Base-by-base conservation (phyloP, 2,113 vertebrate species). In the Psilopsiagon aurifrons region DNA sequence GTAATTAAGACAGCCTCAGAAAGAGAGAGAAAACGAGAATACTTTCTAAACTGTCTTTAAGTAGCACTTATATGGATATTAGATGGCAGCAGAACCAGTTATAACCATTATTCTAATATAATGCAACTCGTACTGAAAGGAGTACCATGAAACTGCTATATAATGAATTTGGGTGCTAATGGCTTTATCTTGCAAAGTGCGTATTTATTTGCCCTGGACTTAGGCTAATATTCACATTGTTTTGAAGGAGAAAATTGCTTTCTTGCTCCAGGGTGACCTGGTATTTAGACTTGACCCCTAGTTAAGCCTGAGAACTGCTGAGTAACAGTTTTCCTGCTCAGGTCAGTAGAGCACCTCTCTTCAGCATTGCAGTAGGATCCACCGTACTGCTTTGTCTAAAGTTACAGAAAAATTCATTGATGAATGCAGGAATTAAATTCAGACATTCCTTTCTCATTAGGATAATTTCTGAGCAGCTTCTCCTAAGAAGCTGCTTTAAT, bases 1-100 rank as follows among this genome's bases (percentile, higher is more conserved):
- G 91, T 89, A 95, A 89, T 92, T 94, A 95, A 47, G 19, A 60
- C 51, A 88, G 18, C 24, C 46, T 77, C 83, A 83, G 79, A 88
- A 91, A 76, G 22, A 80, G 13, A 22, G 14, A 7, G 16, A 70
- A 60, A 57, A 35, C 25, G 12, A 66, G 5, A 86, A 67, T 15
- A 3, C 5, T 73, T 94, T 91, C 75, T 63, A 85, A 85, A 77
- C 63, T 93, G 8, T 63, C 33, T 67, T 69, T 63, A 80, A 77
- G 59, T 79, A 85, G 49, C 49, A 44, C 39, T 88, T 77, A 33
- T 33, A 46, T 64, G 33, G 69, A 47, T 94, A 92, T 94, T 76
- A 91, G 35, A 85, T 74, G 62, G 49, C 67, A 96, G 7, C 27
- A 86, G 66, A 75, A 33, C 10, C 28, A 82, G 17, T 43, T 55